Evolutionary conservation across 2,797 vertebrate genomes (phyloP), one percentile per base, ranked within the genome.

Genomic region (Enteromius unitaeniatus): DNA sequence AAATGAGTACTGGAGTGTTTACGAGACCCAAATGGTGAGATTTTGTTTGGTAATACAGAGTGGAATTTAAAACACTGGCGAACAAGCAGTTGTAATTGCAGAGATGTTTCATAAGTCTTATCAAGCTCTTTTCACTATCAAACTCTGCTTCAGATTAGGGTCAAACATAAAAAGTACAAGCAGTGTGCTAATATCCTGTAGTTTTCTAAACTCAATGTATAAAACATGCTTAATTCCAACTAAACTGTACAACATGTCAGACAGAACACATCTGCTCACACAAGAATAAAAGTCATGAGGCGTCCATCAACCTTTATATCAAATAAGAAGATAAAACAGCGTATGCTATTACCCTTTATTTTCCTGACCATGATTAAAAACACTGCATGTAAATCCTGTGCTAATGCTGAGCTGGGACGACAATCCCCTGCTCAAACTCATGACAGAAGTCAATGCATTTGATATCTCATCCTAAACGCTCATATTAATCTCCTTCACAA

Each of bases 401-500:
- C 49, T 77, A 47, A 21, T 58, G 37, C 14, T 11, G 23, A 45
- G 23, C 79, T 72, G 34, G 14, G 34, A 3, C 0, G 34, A 68
- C 58, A 82, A 64, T 75, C 45, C 31, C n/a, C 37, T 53, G 17
- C 62, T 76, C n/a, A 82, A 68, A 34, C 75, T 47, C 34, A 45
- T 51, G 82, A 78, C 82, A 78, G 37, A 67, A 62, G 65, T 78
- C 23, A 23, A 3, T 40, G 72, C 75, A 47, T 31, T 67, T 67
- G 72, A 65, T 51, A 55, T 65, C 47, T 76, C 28, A 65, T 65
- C 62, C 62, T 65, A 65, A 65, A 65, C 1, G 28, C 28, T 65
- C 3, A 11, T 83, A 60, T 69, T 83, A 83, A 83, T 83, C 62
- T 40, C 73, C 37, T 31, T 69, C 49, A 83, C 74, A 82, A 76